A percentile compares a stretch with the other conserved stretches of the same genome.
Conservation (phyloP, 2,113 vertebrate species). For the Cromileptes altivelis region DNA sequence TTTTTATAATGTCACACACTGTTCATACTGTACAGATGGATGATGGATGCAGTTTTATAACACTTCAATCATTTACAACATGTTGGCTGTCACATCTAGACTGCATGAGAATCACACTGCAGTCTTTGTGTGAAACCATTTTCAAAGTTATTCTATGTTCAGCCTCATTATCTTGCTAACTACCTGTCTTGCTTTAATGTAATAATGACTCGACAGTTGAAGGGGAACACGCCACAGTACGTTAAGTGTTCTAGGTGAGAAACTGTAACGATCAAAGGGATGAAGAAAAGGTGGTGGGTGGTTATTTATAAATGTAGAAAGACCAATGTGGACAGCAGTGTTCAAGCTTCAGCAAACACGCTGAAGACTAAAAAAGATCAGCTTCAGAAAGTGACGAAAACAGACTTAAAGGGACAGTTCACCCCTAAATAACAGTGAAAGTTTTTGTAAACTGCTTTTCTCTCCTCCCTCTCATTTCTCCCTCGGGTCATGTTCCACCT, state of each 20-base stretch:
- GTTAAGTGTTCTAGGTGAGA: not conserved
- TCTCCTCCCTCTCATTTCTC: conserved; percentile 2
- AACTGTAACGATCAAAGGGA: too few species aligned
- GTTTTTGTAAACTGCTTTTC: not conserved
- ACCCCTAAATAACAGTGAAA: not conserved
- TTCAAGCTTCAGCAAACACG: too few species aligned
- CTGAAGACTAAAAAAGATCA: not conserved
- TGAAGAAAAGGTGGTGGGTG: too few species aligned
- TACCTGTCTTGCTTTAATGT: not conserved
- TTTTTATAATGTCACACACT: not conserved
- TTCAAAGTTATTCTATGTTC: not conserved
- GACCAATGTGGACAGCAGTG: too few species aligned
- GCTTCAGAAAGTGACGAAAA: not conserved
- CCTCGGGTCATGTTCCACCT: conserved; percentile 34
- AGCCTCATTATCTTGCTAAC: not conserved
- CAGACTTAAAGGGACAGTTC: not conserved
- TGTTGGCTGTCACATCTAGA: not conserved
- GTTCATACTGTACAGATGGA: not conserved
- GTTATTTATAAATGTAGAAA: too few species aligned
- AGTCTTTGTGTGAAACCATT: not conserved
- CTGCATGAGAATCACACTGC: too few species aligned
- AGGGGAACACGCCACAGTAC: too few species aligned
- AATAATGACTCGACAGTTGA: not conserved
- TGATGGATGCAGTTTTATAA: not conserved
- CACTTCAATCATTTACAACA: not conserved